A percentile compares a stretch with the other conserved stretches of the same genome.
These are phyloP conservation scores for Thyatira batis DNA, from an alignment of 2,888 invertebrate genomes.

Conservation along the genomic window DNA sequence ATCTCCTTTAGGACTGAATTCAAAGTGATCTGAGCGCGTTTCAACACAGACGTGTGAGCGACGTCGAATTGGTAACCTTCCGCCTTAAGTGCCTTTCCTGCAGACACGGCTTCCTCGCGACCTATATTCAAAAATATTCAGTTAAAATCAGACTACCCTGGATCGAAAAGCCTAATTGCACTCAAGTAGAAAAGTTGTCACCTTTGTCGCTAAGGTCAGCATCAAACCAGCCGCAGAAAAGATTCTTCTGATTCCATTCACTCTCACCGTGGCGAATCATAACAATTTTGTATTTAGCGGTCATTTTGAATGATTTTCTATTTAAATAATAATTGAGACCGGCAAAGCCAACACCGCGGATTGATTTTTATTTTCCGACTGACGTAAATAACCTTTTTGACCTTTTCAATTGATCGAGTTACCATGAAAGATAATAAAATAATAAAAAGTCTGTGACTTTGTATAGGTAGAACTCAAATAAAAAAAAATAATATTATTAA, in stretches of 20 bases:
- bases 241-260: conserved; percentile 88
- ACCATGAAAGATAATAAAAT: neutral
- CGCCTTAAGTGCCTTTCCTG: conserved; percentile 88
- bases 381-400: conserved; percentile 63
- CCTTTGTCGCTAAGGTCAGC: conserved; percentile 87
- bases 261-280: conserved; percentile 90
- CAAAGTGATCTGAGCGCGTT: conserved; percentile 89
- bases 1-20: conserved; percentile 85
- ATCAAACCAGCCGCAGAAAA: conserved; percentile 89
- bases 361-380: conserved; percentile 19
- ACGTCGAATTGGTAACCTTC: conserved; percentile 88
- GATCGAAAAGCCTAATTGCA: neutral
- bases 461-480: no score
- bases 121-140: conserved; percentile 65
- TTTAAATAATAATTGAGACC: conserved; percentile 4
- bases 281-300: conserved; percentile 84
- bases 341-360: conserved; percentile 33
- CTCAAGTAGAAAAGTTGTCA: conserved; percentile 39
- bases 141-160: conserved; percentile 1
- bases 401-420: conserved; percentile 31
- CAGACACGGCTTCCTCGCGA: conserved; percentile 85
- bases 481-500: no score
- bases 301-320: conserved; percentile 46
- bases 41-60: conserved; percentile 91
- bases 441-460: no score